Conservation (phyloP, 2,888 invertebrate species). For the Pristionchus arcanus region DNA sequence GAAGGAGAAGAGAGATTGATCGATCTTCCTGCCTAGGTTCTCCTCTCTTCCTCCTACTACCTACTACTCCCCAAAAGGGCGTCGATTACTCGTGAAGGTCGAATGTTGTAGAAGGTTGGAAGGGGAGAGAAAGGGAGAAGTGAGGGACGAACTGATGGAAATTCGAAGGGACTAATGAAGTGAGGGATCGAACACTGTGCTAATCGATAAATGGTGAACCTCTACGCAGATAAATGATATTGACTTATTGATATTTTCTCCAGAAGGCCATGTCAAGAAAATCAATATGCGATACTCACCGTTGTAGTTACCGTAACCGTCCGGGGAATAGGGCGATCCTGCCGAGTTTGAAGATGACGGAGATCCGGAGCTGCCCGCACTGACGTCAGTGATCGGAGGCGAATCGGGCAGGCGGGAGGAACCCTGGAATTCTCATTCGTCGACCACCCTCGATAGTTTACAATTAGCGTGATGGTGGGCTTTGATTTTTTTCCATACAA, state of each 20-base stretch:
- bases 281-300: slow-evolving; percentile 51
- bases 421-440: neutral
- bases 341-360: slow-evolving; percentile 73
- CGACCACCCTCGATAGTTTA: neutral
- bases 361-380: slow-evolving; percentile 71
- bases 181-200: neutral
- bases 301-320: slow-evolving; percentile 67
- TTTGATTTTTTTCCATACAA: no score
- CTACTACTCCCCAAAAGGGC: neutral
- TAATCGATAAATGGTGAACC: no score
- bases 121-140: neutral
- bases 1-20: neutral
- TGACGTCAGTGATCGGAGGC: slow-evolving; percentile 77
- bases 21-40: neutral
- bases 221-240: neutral
- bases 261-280: neutral
- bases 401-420: slow-evolving; percentile 72
- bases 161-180: neutral
- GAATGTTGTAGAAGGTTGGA: slow-evolving; percentile 25
- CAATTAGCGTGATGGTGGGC: neutral
- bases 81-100: slow-evolving; percentile 49
- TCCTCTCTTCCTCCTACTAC: neutral
- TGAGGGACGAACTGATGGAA: slow-evolving; percentile 32
- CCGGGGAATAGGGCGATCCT: slow-evolving; percentile 76
- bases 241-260: no score